Evolutionary conservation across 2,888 invertebrate genomes (phyloP), one percentile per base, ranked within the genome.

Genomic region (Drosophila borealis): DNA sequence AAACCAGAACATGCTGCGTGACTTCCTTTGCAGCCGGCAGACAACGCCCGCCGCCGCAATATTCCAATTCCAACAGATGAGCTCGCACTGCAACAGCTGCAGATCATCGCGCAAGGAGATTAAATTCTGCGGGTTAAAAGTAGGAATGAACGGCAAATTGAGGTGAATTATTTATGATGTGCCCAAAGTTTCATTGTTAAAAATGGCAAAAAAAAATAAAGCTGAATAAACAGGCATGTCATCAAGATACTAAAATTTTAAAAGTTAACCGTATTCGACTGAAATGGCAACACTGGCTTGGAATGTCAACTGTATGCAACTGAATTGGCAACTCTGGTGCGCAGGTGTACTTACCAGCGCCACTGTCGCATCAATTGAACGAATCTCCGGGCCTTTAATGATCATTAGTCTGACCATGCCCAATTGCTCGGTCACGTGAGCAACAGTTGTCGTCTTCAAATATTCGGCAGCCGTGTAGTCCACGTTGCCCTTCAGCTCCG

Each of bases 391-490:
- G n/a, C 95, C 97, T 93, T 97, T 96, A 50, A 97, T 94, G 54
- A 97, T 95, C 67, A 97, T 95, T 45, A 94, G 55, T 78, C 92
- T 89, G 83, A 94, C 93, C 68, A 93, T 93, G 62, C 93, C 93
- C 46, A 50, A 41, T 78, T 94, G 93, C 10, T 93, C 93, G 17
- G 94, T 95, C 14, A 95, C 96, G 93, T 96, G 96, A 88, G 95
- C 94, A 67, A 98, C 95, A 72, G 96, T 94, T 89, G 94, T 93
- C 14, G 81, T 75, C 79, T 94, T 93, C 81, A 97, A 93, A 93
- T 94, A 95, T 93, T 97, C 97, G 0, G 96, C 96, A 4, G 96
- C 95, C n/a, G 97, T 96, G 93, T 96, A 97, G 61, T 95, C 93
- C 54, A 97, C 93, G 85, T 95, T 95, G 79, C 95, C 95, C 90